These are phyloP conservation scores for Xenopus petersii DNA, from an alignment of 2,797 vertebrate genomes.

Conservation along the genomic window DNA sequence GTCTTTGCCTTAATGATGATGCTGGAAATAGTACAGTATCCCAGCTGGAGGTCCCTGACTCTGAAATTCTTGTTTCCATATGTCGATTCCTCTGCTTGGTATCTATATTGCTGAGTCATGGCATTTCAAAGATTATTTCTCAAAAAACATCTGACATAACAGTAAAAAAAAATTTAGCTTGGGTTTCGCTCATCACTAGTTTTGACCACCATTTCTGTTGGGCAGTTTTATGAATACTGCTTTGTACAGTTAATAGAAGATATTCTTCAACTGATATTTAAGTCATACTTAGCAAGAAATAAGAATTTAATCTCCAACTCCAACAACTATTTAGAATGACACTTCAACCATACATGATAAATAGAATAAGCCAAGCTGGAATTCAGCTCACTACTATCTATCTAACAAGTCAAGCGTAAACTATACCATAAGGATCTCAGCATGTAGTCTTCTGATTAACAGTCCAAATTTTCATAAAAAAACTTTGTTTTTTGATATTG, in stretches of 20 bases:
- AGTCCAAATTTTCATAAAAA: conserved; percentile 30
- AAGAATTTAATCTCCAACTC: neutral
- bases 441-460: conserved; percentile 40
- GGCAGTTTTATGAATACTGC: no score
- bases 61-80: neutral
- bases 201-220: no score
- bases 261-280: no score
- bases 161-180: no score
- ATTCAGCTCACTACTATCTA: conserved; percentile 21
- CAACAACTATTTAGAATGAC: neutral
- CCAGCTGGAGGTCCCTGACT: no score
- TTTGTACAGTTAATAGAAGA: no score
- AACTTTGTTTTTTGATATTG: conserved; percentile 7
- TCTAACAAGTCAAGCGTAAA: conserved; percentile 34
- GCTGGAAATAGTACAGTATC: no score
- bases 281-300: neutral
- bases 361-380: conserved; percentile 16
- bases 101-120: no score
- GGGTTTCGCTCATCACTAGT: no score
- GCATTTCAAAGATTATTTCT: no score
- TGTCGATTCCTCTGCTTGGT: neutral
- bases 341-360: neutral
- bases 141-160: no score
- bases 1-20: no score
- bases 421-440: conserved; percentile 35